Evolutionary conservation across 2,797 vertebrate species (phyloP).

Genomic region (Tolypeutes matacus): DNA sequence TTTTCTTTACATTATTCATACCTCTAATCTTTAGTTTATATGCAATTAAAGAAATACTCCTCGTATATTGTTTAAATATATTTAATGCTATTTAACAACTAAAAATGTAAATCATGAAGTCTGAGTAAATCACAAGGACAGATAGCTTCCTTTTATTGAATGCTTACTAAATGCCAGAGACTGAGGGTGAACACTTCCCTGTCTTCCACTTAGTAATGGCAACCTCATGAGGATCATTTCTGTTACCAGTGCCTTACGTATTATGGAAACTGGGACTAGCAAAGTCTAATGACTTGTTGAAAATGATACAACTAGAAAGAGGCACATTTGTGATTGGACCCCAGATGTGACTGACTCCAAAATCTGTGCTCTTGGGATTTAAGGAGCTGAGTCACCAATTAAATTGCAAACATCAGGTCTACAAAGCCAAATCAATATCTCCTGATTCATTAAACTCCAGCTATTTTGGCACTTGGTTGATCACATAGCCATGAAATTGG

Average conservation of each 20-base stretch:
- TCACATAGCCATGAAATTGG: not conserved
- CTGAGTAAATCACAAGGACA: not conserved
- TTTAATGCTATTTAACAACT: constrained; percentile 10
- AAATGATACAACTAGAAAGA: not conserved
- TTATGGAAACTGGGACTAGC: not conserved
- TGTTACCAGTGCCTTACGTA: not conserved
- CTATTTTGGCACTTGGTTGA: not conserved
- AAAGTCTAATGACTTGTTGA: not conserved
- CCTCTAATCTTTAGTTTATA: not conserved
- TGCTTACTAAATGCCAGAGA: not conserved
- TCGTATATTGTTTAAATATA: not conserved
- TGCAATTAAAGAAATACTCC: not conserved
- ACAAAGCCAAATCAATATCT: not conserved
- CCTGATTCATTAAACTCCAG: not conserved
- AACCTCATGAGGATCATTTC: not conserved
- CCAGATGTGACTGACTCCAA: not conserved
- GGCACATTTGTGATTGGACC: not conserved
- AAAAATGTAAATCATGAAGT: not conserved
- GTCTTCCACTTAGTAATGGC: not conserved
- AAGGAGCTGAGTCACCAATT: not conserved
- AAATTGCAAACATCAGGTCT: not conserved
- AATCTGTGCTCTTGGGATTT: not conserved
- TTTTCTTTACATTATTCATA: not conserved
- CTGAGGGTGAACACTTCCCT: not conserved
- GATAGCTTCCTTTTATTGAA: not conserved